Percentiles rank a stretch among this genome's conserved stretches.
phyloP scores from a whole-genome alignment of 2,797 vertebrate species.

The Platyrinchus mystaceus region DNA sequence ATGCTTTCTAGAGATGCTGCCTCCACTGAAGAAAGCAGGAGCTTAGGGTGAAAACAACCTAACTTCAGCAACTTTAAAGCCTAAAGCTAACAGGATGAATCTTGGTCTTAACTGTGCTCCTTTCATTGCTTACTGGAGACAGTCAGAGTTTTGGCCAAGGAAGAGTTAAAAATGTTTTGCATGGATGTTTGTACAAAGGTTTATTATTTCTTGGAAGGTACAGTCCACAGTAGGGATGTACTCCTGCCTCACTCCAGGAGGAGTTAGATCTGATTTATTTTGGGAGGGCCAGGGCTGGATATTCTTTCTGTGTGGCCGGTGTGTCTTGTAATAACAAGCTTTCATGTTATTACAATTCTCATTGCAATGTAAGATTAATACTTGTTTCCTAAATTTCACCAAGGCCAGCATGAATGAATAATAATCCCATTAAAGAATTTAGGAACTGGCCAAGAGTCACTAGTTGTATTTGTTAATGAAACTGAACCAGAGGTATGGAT shows the following conservation, averaged over 20 bases:
- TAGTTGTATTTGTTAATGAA: conserved; percentile 28
- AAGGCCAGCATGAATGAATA: conserved; percentile 21
- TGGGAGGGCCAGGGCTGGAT: neutral
- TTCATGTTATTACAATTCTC: conserved; percentile 35
- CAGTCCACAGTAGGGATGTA: neutral
- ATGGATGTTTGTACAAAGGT: neutral
- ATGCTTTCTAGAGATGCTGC: neutral
- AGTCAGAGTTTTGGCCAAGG: neutral
- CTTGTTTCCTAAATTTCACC: conserved; percentile 25
- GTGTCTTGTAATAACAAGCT: conserved; percentile 13
- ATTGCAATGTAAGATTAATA: conserved; percentile 3
- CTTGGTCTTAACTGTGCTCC: neutral
- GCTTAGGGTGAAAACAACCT: neutral
- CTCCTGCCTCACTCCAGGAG: neutral
- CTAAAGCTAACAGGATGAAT: neutral
- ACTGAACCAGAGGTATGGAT: neutral
- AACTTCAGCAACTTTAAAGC: neutral
- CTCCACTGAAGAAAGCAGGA: neutral
- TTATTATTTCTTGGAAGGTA: conserved; percentile 32
- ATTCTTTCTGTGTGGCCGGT: conserved; percentile 45
- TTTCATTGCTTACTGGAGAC: neutral
- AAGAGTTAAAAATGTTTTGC: neutral
- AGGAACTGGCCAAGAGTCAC: conserved; percentile 31
- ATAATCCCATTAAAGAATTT: conserved; percentile 36
- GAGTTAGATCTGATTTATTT: conserved; percentile 11